phyloP scores from a whole-genome alignment of 1,140 invertebrate species.

The Chlorops oryzae region DNA sequence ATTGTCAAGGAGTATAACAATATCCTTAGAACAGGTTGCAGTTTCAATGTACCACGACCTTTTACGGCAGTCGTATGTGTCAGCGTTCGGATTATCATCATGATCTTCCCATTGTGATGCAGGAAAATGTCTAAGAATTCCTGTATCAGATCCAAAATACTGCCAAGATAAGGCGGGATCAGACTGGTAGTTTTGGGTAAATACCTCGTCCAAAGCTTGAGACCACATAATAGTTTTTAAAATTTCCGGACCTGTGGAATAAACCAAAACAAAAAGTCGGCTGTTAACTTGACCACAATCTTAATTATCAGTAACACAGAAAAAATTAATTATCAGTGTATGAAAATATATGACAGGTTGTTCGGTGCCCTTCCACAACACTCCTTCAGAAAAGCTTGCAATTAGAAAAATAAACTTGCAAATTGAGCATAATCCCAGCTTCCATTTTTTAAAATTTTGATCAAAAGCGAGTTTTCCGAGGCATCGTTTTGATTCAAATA shows the following conservation, averaged over 20 bases:
- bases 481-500: too few relatives aligned
- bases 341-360: too few relatives aligned
- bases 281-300: too few relatives aligned
- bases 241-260: constrained; percentile 56
- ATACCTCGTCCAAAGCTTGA: constrained; percentile 73
- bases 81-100: constrained; percentile 50
- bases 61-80: constrained; percentile 79
- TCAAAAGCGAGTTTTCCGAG: too few relatives aligned
- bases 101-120: constrained; percentile 54
- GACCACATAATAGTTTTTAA: constrained; percentile 80
- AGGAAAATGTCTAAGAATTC: constrained; percentile 88
- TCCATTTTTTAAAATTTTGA: too few relatives aligned
- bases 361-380: too few relatives aligned
- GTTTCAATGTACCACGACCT: constrained; percentile 95
- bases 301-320: too few relatives aligned
- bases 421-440: too few relatives aligned
- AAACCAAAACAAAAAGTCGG: too few relatives aligned
- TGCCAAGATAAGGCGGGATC: constrained; percentile 91
- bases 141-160: constrained; percentile 88
- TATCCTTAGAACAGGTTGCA: constrained; percentile 94
- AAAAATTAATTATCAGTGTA: too few relatives aligned
- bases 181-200: constrained; percentile 75
- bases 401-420: too few relatives aligned
- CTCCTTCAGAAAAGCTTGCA: too few relatives aligned
- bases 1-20: constrained; percentile 90